Percentiles rank a stretch among this genome's conserved stretches.
Evolutionary conservation across 23 tunicate species (phyloP).

Genomic region (Trididemnum clinides): DNA sequence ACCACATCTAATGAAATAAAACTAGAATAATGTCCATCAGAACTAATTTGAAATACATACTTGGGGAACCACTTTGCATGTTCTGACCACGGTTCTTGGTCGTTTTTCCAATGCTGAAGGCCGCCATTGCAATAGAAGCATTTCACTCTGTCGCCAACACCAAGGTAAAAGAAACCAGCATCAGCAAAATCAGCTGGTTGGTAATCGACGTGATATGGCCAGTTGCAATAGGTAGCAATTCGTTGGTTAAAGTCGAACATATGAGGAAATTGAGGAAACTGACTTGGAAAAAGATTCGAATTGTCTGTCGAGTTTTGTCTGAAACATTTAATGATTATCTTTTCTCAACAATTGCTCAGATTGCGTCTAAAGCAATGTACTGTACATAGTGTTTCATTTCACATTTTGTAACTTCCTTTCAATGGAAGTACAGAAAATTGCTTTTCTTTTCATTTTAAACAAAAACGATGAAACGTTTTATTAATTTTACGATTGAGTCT

Average conservation of each 20-base stretch:
- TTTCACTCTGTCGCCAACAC: constrained; percentile 54
- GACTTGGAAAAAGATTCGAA: too few relatives aligned
- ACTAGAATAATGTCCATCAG: neutral
- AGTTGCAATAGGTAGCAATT: neutral
- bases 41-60: constrained; percentile 56
- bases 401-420: too few relatives aligned
- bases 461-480: too few relatives aligned
- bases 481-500: too few relatives aligned
- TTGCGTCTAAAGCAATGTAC: too few relatives aligned
- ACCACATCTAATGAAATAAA: neutral
- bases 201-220: constrained; percentile 37
- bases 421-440: too few relatives aligned
- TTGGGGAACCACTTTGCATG: constrained; percentile 83
- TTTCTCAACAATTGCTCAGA: too few relatives aligned
- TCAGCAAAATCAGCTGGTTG: constrained; percentile 20
- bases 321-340: too few relatives aligned
- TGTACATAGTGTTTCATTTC: too few relatives aligned
- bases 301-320: too few relatives aligned
- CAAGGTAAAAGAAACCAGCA: constrained; percentile 51
- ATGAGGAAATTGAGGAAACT: too few relatives aligned
- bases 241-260: neutral
- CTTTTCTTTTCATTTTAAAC: too few relatives aligned
- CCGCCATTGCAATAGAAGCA: constrained; percentile 88
- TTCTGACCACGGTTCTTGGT: constrained; percentile 66
- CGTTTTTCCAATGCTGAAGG: constrained; percentile 55